Evolutionary conservation across 2,113 vertebrate species (phyloP).

Genomic region (Hydrolagus affinis): DNA sequence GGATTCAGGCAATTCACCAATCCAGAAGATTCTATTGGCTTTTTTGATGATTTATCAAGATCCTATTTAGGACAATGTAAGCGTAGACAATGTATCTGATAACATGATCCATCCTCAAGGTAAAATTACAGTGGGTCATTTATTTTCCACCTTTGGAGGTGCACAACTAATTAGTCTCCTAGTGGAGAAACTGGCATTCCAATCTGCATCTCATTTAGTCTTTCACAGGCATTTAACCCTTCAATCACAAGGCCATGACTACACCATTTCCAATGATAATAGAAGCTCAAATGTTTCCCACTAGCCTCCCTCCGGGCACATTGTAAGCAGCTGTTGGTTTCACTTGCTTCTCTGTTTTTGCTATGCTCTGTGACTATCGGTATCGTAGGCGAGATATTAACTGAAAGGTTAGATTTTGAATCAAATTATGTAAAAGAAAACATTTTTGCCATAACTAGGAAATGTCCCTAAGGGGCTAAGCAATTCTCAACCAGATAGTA

Average conservation of each 20-base stretch:
- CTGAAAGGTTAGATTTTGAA: background rate
- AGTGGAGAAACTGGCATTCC: background rate
- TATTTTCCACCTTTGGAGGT: constrained; percentile 8
- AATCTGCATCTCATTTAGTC: background rate
- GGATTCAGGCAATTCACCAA: constrained; percentile 11
- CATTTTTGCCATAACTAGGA: constrained; percentile 6
- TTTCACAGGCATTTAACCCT: background rate
- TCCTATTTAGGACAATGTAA: background rate
- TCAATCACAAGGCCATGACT: too few relatives aligned
- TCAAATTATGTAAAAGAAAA: background rate
- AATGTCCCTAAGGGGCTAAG: background rate
- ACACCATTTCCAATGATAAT: background rate
- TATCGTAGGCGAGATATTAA: background rate
- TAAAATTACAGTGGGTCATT: constrained; percentile 12
- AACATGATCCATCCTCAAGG: constrained; percentile 20
- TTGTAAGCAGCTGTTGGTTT: constrained; percentile 19
- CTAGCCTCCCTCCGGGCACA: background rate
- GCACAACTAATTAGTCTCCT: background rate
- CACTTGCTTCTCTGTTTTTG: background rate
- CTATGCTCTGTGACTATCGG: background rate
- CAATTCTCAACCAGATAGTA: background rate
- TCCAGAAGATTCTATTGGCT: constrained; percentile 1
- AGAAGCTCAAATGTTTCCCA: background rate
- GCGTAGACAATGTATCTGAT: background rate
- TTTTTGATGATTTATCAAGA: constrained; percentile 14